A percentile compares a stretch with the other conserved stretches of the same genome.
These are phyloP conservation scores for Coranthus polyacanthus DNA, from an alignment of 2,797 vertebrate species.

Conservation along the genomic window DNA sequence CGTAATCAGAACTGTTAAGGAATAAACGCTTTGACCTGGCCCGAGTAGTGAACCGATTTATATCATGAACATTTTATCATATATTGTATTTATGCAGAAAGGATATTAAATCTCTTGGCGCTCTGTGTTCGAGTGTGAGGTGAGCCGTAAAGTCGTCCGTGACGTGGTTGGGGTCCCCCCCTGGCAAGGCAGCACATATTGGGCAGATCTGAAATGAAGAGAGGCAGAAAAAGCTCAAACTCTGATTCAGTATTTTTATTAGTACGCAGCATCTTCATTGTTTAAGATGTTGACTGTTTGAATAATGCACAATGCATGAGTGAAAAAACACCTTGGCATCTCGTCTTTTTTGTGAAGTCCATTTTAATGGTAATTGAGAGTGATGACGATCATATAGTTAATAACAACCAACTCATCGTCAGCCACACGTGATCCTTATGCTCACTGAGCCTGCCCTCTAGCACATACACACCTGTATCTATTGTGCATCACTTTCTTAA, in stretches of 20 bases:
- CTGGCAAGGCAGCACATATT: conserved; percentile 98
- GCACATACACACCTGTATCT: background rate
- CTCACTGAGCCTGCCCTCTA: background rate
- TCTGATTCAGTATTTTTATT: background rate
- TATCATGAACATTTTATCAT: background rate
- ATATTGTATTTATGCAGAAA: conserved; percentile 73
- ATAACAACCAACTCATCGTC: no score
- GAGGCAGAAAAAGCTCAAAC: background rate
- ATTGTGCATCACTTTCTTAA: background rate
- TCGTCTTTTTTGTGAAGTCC: no score
- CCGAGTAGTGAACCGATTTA: background rate
- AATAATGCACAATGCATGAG: background rate
- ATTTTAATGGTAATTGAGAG: no score
- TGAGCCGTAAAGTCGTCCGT: conserved; percentile 99
- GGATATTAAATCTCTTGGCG: conserved; percentile 99
- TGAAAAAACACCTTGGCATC: no score
- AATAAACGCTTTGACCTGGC: background rate
- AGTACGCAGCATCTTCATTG: no score
- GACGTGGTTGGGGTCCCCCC: conserved; percentile 99
- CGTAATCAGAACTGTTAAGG: conserved; percentile 89
- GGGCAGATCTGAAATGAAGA: conserved; percentile 94
- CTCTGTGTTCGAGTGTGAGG: conserved; percentile 99
- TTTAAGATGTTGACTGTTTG: no score
- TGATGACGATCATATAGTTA: no score
- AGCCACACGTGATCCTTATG: background rate